These are phyloP conservation scores for Girardinichthys multiradiatus DNA, from an alignment of 2,113 vertebrate genomes.

Conservation along the genomic window DNA sequence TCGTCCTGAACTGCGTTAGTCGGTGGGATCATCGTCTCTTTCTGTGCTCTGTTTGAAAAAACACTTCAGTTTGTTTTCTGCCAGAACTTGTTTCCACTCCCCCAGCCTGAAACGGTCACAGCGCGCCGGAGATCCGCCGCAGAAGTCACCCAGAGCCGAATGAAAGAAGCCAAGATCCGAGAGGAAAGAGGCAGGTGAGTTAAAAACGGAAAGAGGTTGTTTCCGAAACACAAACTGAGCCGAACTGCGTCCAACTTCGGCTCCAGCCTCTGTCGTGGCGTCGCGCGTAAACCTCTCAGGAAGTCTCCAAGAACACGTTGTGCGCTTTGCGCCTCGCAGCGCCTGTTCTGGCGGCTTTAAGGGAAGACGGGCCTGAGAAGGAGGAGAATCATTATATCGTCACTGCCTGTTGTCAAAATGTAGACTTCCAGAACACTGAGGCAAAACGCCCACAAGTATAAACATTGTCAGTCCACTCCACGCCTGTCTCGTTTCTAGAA, in stretches of 20 bases:
- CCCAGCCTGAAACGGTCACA: constrained; percentile 21
- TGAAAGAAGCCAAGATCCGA: constrained; percentile 1
- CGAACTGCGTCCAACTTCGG: not conserved
- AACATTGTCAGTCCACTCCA: not conserved
- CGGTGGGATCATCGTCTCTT: constrained; percentile 80
- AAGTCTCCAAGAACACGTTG: constrained; percentile 62
- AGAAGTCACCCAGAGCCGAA: constrained; percentile 38
- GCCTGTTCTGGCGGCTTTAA: constrained; percentile 23
- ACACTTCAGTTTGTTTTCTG: constrained; percentile 24
- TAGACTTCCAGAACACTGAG: constrained; percentile 9
- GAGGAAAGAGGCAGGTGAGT: not conserved
- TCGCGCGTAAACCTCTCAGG: constrained; percentile 59
- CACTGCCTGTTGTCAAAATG: constrained; percentile 26
- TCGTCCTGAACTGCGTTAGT: constrained; percentile 73
- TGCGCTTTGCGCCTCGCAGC: constrained; percentile 41
- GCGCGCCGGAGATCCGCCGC: constrained; percentile 17
- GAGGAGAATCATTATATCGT: constrained; percentile 46
- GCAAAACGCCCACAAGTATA: constrained; percentile 5
- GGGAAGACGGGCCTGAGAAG: constrained; percentile 26
- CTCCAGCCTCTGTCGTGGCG: constrained; percentile 5
- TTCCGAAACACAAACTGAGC: constrained; percentile 13
- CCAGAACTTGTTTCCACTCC: constrained; percentile 37
- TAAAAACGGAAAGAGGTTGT: not conserved
- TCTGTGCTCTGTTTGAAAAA: constrained; percentile 20
- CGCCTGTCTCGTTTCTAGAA: not conserved